Percentiles rank a stretch among this genome's conserved stretches.
Evolutionary conservation across 2,113 vertebrate species (phyloP).

Genomic region (Canis aureus): DNA sequence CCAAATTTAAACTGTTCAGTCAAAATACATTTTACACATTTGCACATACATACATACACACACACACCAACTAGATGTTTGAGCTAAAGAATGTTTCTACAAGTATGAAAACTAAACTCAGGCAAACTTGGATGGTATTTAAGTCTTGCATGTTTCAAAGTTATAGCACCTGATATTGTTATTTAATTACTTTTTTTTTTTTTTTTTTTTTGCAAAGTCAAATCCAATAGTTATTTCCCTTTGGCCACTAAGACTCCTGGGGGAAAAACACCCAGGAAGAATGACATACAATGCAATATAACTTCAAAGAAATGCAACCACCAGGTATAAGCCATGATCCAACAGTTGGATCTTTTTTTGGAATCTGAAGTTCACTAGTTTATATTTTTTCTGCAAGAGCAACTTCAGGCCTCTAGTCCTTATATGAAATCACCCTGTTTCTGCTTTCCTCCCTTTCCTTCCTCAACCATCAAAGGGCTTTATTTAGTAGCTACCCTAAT

Average conservation of each 20-base stretch:
- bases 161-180: conserved; percentile 52
- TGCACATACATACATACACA: not conserved
- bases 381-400: not conserved
- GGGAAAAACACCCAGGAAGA: not conserved
- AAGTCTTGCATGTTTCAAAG: conserved; percentile 43
- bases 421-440: not conserved
- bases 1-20: not conserved
- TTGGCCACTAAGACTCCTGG: not conserved
- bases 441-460: not conserved
- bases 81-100: not conserved
- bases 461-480: not conserved
- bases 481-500: not conserved
- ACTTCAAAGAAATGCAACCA: not conserved
- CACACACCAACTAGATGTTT: not conserved
- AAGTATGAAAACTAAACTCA: conserved; percentile 42
- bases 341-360: not conserved
- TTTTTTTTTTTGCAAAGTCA: conserved; percentile 56
- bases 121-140: not conserved
- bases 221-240: conserved; percentile 60
- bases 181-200: conserved; percentile 57
- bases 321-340: not conserved
- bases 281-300: not conserved
- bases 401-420: not conserved
- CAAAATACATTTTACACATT: conserved; percentile 16
- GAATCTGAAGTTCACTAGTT: not conserved